phyloP scores from a whole-genome alignment of 2,888 invertebrate genomes.

The Chrysolina americana region DNA sequence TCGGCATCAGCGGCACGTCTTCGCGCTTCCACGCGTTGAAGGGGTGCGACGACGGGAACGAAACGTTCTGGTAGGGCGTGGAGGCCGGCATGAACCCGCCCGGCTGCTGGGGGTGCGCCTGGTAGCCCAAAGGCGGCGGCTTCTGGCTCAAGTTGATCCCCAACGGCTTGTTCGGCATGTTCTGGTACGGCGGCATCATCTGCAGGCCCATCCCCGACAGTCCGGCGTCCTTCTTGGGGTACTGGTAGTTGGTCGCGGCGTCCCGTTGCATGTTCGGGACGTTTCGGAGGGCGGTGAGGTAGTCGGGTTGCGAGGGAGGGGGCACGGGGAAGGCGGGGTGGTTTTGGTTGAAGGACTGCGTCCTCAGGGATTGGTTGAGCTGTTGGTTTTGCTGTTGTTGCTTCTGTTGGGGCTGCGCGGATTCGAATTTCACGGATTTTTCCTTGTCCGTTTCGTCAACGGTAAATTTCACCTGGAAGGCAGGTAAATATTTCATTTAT shows the following conservation, averaged over 20 bases:
- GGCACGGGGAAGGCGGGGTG: constrained; percentile 53
- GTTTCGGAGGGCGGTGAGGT: constrained; percentile 58
- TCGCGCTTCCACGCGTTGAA: constrained; percentile 53
- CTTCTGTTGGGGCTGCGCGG: constrained; percentile 36
- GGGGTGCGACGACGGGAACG: constrained; percentile 49
- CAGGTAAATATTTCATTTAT: not conserved
- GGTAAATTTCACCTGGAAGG: constrained; percentile 65
- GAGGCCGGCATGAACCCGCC: constrained; percentile 25
- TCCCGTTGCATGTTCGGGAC: constrained; percentile 54
- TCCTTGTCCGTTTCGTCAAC: constrained; percentile 63
- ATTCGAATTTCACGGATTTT: constrained; percentile 59
- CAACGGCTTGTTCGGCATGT: constrained; percentile 32
- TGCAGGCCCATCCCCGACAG: constrained; percentile 44
- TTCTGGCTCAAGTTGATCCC: constrained; percentile 35
- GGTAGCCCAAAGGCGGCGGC: constrained; percentile 24
- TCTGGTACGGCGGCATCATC: constrained; percentile 47
- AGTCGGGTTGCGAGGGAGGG: constrained; percentile 55
- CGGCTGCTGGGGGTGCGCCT: constrained; percentile 21
- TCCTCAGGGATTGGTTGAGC: constrained; percentile 51
- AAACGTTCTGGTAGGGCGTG: constrained; percentile 48
- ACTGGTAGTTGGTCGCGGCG: constrained; percentile 47
- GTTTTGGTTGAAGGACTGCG: constrained; percentile 58
- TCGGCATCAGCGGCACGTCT: constrained; percentile 40
- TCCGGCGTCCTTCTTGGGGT: constrained; percentile 45
- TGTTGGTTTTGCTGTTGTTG: constrained; percentile 50